Conservation (phyloP, 2,797 vertebrate genomes). For the Oreonectes daqikongensis region DNA sequence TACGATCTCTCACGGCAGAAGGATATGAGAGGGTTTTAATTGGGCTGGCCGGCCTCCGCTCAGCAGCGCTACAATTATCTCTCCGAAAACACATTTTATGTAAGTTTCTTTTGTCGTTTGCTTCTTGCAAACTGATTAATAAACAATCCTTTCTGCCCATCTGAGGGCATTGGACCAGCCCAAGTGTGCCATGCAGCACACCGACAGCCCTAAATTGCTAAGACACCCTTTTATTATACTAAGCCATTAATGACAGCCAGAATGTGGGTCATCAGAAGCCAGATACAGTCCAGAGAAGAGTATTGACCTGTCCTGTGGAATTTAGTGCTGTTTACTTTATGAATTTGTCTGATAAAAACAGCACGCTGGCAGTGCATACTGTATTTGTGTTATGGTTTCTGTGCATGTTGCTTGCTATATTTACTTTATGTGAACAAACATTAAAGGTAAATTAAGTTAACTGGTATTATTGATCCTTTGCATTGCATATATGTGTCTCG, state of each 20-base stretch:
- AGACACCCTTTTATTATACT: slow-evolving; percentile 31
- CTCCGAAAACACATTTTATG: background rate
- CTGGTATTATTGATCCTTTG: background rate
- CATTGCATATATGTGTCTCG: background rate
- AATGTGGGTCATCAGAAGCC: slow-evolving; percentile 30
- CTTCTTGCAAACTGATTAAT: background rate
- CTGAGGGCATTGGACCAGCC: slow-evolving; percentile 15
- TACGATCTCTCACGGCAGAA: background rate
- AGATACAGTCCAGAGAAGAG: background rate
- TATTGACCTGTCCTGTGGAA: slow-evolving; percentile 19
- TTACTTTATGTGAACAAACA: background rate
- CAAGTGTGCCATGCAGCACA: slow-evolving; percentile 36
- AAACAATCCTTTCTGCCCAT: slow-evolving; percentile 11
- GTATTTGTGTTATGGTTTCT: background rate
- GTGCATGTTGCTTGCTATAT: background rate
- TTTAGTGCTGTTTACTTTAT: background rate
- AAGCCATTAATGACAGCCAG: slow-evolving; percentile 33
- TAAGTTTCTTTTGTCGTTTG: background rate
- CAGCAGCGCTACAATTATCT: background rate
- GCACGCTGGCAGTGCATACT: background rate
- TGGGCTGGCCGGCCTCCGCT: slow-evolving; percentile 1
- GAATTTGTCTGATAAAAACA: slow-evolving; percentile 8
- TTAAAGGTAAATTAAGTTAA: background rate
- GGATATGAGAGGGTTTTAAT: slow-evolving; percentile 7
- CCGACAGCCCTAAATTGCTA: slow-evolving; percentile 4